Percentiles rank a stretch among this genome's conserved stretches.
These are phyloP conservation scores for Emydoidea blandingii DNA, from an alignment of 2,797 vertebrate species.

Conservation along the genomic window DNA sequence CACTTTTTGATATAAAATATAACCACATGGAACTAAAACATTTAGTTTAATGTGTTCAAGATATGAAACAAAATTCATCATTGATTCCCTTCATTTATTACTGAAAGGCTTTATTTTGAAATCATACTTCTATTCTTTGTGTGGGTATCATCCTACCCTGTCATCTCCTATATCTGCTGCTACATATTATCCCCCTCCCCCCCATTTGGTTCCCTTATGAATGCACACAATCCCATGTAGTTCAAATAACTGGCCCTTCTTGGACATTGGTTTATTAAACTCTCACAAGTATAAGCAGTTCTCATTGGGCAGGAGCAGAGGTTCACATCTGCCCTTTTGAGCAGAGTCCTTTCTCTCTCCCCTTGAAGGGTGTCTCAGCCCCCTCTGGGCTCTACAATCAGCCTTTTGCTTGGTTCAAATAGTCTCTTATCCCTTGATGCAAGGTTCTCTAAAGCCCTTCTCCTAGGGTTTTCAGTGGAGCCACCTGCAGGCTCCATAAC, in stretches of 20 bases:
- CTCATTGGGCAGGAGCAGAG: not conserved
- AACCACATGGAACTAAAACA: not conserved
- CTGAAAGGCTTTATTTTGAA: not conserved
- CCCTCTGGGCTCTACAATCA: not conserved
- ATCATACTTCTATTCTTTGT: not conserved
- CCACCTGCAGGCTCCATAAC: not conserved
- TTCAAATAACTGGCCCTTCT: not conserved
- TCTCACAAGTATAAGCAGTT: not conserved
- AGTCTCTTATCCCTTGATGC: not conserved
- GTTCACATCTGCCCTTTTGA: not conserved
- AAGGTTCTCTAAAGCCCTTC: not conserved
- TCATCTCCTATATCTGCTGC: not conserved
- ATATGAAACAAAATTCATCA: not conserved
- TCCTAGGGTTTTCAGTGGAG: not conserved
- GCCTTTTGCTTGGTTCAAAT: not conserved
- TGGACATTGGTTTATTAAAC: not conserved
- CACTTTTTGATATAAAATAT: not conserved
- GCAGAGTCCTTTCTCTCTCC: not conserved
- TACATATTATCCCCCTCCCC: not conserved
- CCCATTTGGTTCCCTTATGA: not conserved
- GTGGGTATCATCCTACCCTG: not conserved
- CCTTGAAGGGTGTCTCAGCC: not conserved
- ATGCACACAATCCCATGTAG: not conserved
- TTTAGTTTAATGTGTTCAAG: not conserved
- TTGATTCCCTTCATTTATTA: not conserved